Base-by-base conservation (phyloP, 1,140 invertebrate species). In the Drosophila paulistorum region DNA sequence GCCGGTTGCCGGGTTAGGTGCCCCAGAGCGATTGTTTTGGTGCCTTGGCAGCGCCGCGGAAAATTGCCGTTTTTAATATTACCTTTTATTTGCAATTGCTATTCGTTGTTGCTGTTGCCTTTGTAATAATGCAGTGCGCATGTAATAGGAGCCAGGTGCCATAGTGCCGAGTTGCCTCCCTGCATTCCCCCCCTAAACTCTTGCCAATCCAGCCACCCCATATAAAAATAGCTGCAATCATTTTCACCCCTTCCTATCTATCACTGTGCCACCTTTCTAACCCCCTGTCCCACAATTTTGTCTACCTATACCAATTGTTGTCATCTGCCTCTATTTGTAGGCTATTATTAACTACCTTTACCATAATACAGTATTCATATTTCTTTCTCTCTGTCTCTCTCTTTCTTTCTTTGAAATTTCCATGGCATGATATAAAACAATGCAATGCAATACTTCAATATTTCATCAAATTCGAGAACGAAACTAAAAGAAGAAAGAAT, bases 21-120 rank as follows among this genome's bases (percentile, higher is more conserved):
- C 76, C 75, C 68, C 58, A 58, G 37, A 48, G 62, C 75, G 58
- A 64, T 78, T 68, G 75, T 79, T 79, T 61, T 57, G 58, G 45
- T 71, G 60, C 59, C 37, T 66, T 69, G 65, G 42, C 68, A 72
- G 62, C 62, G 77, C 80, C 79, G 78, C 86, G 77, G 85, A 89
- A 89, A 89, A 89, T 89, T 89, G 84, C 81, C 84, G 84, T 71
- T 89, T 90, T 89, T 89, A 89, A 90, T 84, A 89, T 90, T 78
- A 89, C 80, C 84, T 89, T 84, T 84, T 90, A 89, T 89, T 89
- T 89, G 77, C 84, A 89, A 89, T 89, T 84, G 78, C 66, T 73
- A 76, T 67, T 14, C 55, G 63, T 69, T 67, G 65, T 48, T 62
- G 61, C 26, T 65, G 61, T n/a, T 55, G 63, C 84, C 77, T 79